Conservation (phyloP, 2,797 vertebrate genomes). For the Coluber constrictor region DNA sequence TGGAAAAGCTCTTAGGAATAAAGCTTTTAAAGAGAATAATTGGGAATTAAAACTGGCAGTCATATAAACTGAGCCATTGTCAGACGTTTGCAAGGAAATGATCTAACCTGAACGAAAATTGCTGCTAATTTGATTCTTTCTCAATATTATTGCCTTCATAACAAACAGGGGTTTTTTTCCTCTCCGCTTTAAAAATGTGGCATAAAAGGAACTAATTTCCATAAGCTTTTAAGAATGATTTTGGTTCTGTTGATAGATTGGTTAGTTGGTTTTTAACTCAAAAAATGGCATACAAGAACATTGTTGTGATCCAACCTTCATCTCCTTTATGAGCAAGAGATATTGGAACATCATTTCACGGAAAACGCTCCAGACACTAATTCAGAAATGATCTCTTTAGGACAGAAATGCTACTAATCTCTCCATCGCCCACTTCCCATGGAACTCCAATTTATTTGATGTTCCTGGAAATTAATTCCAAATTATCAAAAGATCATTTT, state of each 20-base stretch:
- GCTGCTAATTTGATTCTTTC: conserved; percentile 25
- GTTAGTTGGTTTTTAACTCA: not conserved
- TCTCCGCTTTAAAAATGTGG: conserved; percentile 2
- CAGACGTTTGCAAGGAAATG: conserved; percentile 32
- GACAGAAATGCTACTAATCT: not conserved
- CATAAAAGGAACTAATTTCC: conserved; percentile 26
- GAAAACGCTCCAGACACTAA: conserved; percentile 10
- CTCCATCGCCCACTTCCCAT: not conserved
- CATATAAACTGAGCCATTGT: conserved; percentile 30
- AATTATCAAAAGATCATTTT: not conserved
- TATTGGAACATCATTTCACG: conserved; percentile 31
- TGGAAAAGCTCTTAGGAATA: conserved; percentile 28
- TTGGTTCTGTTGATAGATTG: not conserved
- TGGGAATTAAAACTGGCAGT: conserved; percentile 39
- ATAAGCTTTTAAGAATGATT: conserved; percentile 17
- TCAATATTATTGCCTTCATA: conserved; percentile 20
- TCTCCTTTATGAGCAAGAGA: not conserved
- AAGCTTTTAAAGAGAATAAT: conserved; percentile 30
- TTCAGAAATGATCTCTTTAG: not conserved
- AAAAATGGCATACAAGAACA: conserved; percentile 13
- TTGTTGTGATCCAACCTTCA: not conserved
- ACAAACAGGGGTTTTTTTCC: conserved; percentile 19
- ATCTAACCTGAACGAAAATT: conserved; percentile 35
- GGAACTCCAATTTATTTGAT: not conserved
- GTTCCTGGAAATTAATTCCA: not conserved